Evolutionary conservation across 2,113 vertebrate species (phyloP).

Genomic region (Apteryx owenii): DNA sequence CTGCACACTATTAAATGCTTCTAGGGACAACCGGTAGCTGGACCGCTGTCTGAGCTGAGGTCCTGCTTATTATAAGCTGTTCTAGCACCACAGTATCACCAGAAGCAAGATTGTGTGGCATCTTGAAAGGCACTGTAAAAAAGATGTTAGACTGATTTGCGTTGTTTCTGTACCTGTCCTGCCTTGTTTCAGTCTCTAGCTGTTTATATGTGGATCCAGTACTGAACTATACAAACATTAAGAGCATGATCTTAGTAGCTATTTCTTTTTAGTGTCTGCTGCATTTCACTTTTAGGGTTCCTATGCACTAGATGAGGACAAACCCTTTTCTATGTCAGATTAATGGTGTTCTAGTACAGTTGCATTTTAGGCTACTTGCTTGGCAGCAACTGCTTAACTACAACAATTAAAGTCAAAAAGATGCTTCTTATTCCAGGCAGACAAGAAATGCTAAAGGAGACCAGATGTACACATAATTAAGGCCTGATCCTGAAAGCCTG

Average conservation of each 20-base stretch:
- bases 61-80: neutral
- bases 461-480: constrained; percentile 44
- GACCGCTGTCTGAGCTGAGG: neutral
- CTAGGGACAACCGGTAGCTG: neutral
- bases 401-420: neutral
- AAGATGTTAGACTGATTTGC: fast-evolving
- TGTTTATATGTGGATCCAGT: neutral
- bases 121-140: neutral
- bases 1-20: neutral
- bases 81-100: neutral
- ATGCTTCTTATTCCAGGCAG: neutral
- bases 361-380: neutral
- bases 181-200: neutral
- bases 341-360: neutral
- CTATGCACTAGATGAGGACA: neutral
- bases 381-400: neutral
- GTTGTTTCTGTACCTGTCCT: neutral
- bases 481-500: neutral
- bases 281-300: neutral
- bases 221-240: neutral
- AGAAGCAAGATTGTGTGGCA: neutral
- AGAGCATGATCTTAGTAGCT: neutral
- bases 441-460: neutral
- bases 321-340: neutral
- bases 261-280: no score